Evolutionary conservation across 2,113 vertebrate species (phyloP).

Genomic region (Condylura cristata): DNA sequence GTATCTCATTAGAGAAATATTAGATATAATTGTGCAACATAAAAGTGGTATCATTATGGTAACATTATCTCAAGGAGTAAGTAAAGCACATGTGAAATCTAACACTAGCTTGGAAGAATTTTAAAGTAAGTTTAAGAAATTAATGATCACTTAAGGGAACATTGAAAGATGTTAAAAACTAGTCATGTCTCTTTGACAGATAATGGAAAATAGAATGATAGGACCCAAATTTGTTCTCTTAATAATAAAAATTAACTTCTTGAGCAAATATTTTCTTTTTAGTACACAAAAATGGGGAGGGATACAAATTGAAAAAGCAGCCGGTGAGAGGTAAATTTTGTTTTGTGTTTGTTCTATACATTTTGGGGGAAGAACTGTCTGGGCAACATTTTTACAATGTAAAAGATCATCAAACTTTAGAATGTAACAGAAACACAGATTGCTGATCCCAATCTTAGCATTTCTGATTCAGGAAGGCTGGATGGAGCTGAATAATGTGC

Average conservation of each 20-base stretch:
- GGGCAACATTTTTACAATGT: background rate
- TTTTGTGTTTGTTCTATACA: background rate
- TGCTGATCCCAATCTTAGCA: background rate
- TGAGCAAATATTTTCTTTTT: background rate
- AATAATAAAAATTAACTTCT: background rate
- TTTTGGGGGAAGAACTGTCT: background rate
- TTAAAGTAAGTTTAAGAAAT: constrained; percentile 61
- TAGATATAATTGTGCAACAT: constrained; percentile 66
- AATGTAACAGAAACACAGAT: background rate
- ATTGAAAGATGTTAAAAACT: background rate
- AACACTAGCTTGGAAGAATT: constrained; percentile 36
- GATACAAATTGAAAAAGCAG: background rate
- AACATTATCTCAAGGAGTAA: constrained; percentile 65
- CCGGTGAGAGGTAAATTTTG: background rate
- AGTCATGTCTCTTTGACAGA: background rate
- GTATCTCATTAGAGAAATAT: constrained; percentile 68
- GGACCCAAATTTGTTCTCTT: constrained; percentile 1
- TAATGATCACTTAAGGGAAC: constrained; percentile 19
- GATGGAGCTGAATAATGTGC: background rate
- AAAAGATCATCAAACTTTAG: background rate
- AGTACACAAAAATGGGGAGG: background rate
- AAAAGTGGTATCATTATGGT: constrained; percentile 63
- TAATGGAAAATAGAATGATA: background rate
- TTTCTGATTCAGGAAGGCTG: background rate
- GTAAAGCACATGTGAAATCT: constrained; percentile 55